phyloP scores from a whole-genome alignment of 2,888 invertebrate species.

The Trachelus stipa region DNA sequence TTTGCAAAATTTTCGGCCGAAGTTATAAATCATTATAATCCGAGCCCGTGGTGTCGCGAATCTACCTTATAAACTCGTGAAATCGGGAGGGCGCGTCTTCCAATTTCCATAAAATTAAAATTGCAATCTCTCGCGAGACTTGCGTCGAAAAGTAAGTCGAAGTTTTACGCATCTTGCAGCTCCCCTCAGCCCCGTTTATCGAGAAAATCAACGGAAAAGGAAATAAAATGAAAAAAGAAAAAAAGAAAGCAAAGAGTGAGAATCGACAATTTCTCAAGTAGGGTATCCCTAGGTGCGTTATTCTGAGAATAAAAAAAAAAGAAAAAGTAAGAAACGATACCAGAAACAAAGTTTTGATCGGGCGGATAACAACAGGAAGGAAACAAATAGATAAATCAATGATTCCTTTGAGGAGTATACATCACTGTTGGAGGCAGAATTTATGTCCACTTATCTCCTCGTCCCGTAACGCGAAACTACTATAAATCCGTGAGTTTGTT shows the following conservation, averaged over 20 bases:
- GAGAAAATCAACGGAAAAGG: neutral
- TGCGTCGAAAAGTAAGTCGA: neutral
- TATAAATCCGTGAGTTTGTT: constrained; percentile 34
- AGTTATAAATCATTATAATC: neutral
- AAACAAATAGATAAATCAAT: constrained; percentile 24
- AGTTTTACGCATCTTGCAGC: neutral
- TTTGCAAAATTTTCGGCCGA: constrained; percentile 1
- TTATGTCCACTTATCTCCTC: constrained; percentile 9
- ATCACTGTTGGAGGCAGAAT: constrained; percentile 5
- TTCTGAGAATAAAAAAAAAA: neutral
- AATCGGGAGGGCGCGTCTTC: neutral
- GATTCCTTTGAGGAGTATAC: constrained; percentile 23
- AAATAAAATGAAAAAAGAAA: neutral
- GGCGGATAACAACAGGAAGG: constrained; percentile 11
- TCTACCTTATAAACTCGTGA: neutral
- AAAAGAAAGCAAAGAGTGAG: neutral
- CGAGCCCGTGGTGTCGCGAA: neutral
- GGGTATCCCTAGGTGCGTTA: neutral
- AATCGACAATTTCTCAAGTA: neutral
- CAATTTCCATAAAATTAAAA: neutral
- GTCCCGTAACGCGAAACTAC: constrained; percentile 1
- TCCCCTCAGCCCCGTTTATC: neutral
- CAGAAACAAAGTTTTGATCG: constrained; percentile 2
- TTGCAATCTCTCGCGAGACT: neutral
- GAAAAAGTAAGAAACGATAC: neutral